Evolutionary conservation across 1,140 invertebrate genomes (phyloP).

Genomic region (Trypoxylus dichotomus): DNA sequence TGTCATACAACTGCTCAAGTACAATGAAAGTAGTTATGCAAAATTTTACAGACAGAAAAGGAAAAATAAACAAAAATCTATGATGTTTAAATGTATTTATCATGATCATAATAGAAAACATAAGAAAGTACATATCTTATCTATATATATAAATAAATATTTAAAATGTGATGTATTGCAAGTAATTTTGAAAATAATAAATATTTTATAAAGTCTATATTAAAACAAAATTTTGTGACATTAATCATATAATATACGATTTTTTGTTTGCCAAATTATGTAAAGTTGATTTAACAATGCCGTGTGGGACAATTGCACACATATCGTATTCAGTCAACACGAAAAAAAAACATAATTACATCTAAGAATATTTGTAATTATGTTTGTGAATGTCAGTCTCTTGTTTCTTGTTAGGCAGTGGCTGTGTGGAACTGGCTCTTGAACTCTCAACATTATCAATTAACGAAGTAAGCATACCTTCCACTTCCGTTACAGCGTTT

Average conservation of each 20-base stretch:
- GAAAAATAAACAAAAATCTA: not conserved
- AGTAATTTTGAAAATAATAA: not conserved
- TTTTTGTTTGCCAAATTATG: not conserved
- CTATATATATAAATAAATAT: not conserved
- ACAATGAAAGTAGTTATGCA: too few species aligned
- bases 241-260: not conserved
- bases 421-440: slow-evolving; percentile 42
- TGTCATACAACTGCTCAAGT: too few species aligned
- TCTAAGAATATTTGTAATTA: not conserved
- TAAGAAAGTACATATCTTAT: not conserved
- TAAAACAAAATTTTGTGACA: not conserved
- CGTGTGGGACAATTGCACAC: not conserved
- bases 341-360: not conserved
- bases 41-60: not conserved
- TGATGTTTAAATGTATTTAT: not conserved
- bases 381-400: slow-evolving; percentile 14
- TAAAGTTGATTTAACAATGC: not conserved
- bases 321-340: not conserved
- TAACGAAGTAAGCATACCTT: slow-evolving; percentile 61
- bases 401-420: slow-evolving; percentile 3
- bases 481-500: slow-evolving; percentile 63
- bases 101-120: not conserved
- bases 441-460: slow-evolving; percentile 56
- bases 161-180: not conserved
- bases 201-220: not conserved